Evolutionary conservation across 1,140 invertebrate species (phyloP), one percentile per base, ranked within the genome.

Genomic region (Hycleus phaleratus): DNA sequence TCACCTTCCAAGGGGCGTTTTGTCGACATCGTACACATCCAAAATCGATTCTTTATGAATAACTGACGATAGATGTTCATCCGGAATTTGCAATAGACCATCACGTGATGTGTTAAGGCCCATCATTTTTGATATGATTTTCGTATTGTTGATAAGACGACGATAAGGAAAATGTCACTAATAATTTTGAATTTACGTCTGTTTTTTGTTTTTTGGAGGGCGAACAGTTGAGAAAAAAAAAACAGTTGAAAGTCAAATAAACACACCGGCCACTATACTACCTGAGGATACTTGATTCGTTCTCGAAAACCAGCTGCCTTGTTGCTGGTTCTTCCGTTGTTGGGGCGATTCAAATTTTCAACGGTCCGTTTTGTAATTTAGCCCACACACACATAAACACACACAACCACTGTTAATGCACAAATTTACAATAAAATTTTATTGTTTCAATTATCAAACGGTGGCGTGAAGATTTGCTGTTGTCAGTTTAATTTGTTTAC

Each of bases 1-100:
- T 70, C 73, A 85, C 83, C 83, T 84, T 77, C 82, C 82, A 78
- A 84, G 84, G 64, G 83, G 83, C 71, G 81, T 83, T 69, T 83
- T 82, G 69, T 85, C 83, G 65, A 85, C 81, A 70, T 82, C 78
- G 73, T 85, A 85, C 56, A 83, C 78, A 66, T 82, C 79, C 62
- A 79, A 79, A 72, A 85, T 84, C 59, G 81, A 80, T 68, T 82
- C 79, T 66, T 77, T 76, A 58, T 81, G 81, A 65, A 85, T 77
- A 63, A 84, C 75, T 68, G 72, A 77, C 53, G 76, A 75, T 60
- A 84, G 73, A 65, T 77, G 74, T 67, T 81, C 81, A 69, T 81
- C 77, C 49, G 77, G 76, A 52, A 85, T 74, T 73, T 81, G 80
- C 71, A 85, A 73, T 57, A 85, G 77, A 63, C 83, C 83, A 74